A percentile compares a stretch with the other conserved stretches of the same genome.
Evolutionary conservation across 2,113 vertebrate species (phyloP).

Genomic region (Carettochelys insculpta): DNA sequence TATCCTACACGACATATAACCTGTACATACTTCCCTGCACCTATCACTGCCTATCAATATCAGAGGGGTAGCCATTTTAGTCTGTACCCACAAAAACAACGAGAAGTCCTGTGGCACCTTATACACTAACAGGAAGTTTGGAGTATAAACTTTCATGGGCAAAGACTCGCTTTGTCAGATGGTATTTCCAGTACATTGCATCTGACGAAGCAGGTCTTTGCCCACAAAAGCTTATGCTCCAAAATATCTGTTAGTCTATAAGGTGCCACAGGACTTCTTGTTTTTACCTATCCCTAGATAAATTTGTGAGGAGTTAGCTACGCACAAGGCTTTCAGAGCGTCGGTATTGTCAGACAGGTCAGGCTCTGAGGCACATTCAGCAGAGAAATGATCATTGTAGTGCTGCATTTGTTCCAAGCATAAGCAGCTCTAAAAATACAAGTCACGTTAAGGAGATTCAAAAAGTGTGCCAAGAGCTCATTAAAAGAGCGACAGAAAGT

Average conservation of each 20-base stretch:
- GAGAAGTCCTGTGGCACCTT: too few species aligned
- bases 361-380: background rate
- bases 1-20: background rate
- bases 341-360: background rate
- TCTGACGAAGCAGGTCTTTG: too few species aligned
- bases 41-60: background rate
- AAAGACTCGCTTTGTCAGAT: too few species aligned
- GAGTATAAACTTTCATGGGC: too few species aligned
- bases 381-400: background rate
- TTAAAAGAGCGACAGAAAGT: conserved; percentile 2
- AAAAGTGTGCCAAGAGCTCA: background rate
- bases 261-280: too few species aligned
- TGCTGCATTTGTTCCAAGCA: background rate
- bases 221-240: too few species aligned
- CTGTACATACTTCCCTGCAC: background rate
- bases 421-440: conserved; percentile 25
- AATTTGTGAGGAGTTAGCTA: fast-evolving
- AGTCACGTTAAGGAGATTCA: background rate
- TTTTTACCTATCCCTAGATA: too few species aligned
- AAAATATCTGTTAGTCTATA: too few species aligned
- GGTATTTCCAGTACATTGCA: too few species aligned
- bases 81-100: too few species aligned
- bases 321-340: background rate
- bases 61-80: too few species aligned
- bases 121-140: too few species aligned